A percentile compares a stretch with the other conserved stretches of the same genome.
Evolutionary conservation across 1,140 invertebrate genomes (phyloP).

Genomic region (Geopemphigus sp.): DNA sequence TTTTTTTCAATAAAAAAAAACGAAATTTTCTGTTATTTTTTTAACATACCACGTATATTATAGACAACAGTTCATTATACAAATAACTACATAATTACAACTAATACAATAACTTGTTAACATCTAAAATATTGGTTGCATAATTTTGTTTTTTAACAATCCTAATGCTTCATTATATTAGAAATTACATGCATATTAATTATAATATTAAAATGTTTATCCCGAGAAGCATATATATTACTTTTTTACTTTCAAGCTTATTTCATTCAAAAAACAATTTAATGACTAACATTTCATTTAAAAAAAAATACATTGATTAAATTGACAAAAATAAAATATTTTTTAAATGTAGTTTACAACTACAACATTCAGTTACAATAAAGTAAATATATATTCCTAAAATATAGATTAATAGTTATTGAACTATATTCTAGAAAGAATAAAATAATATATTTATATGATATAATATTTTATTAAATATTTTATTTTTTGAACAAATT

Average conservation of each 20-base stretch:
- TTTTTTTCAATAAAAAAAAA: no score
- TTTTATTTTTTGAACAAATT: constrained; percentile 22
- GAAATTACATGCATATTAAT: background rate
- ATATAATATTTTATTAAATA: constrained; percentile 7
- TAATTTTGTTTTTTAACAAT: background rate
- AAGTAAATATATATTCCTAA: background rate
- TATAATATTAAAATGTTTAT: background rate
- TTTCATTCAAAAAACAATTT: no score
- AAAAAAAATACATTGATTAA: background rate
- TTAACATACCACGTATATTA: no score
- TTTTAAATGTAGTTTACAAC: background rate
- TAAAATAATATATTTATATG: background rate
- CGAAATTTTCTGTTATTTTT: no score
- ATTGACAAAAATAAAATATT: background rate
- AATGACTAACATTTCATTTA: constrained; percentile 1
- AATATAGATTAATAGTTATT: background rate
- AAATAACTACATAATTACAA: background rate
- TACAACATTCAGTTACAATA: constrained; percentile 8
- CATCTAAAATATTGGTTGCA: background rate
- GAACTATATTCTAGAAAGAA: background rate
- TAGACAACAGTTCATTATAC: background rate
- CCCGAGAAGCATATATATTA: no score
- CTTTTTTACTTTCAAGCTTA: no score
- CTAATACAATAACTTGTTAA: background rate
- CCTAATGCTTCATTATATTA: no score